Evolutionary conservation across 2,113 vertebrate species (phyloP).

Genomic region (Stercorarius parasiticus): DNA sequence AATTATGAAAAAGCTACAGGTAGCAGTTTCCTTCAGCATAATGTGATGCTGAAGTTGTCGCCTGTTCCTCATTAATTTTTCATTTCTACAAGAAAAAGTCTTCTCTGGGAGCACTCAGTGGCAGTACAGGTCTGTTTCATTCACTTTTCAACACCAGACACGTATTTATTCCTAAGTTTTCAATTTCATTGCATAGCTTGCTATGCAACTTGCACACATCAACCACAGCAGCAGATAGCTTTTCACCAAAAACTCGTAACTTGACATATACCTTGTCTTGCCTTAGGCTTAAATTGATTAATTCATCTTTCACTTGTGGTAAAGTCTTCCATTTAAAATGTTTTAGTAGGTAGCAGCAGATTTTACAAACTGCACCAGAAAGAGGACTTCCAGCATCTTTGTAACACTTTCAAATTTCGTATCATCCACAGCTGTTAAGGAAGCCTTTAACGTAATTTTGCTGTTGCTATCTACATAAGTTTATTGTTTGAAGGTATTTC

Average conservation of each 20-base stretch:
- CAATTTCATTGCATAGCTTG: conserved; percentile 26
- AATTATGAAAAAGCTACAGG: conserved; percentile 35
- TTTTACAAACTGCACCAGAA: conserved; percentile 17
- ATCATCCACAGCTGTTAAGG: neutral
- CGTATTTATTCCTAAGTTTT: conserved; percentile 22
- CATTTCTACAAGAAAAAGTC: conserved; percentile 34
- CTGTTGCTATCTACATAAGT: neutral
- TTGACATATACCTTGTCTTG: conserved; percentile 58
- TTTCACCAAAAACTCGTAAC: conserved; percentile 43
- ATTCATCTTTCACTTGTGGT: conserved; percentile 54
- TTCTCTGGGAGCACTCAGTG: conserved; percentile 18
- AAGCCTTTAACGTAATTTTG: neutral
- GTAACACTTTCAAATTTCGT: neutral
- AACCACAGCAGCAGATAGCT: conserved; percentile 36
- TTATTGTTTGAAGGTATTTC: neutral
- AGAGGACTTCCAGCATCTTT: neutral
- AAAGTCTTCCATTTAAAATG: conserved; percentile 51
- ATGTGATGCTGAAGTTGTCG: neutral
- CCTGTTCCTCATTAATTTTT: conserved; percentile 55
- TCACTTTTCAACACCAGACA: conserved; percentile 43
- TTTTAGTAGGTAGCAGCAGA: conserved; percentile 16
- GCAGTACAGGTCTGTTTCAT: neutral
- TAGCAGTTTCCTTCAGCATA: neutral
- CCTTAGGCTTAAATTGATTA: conserved; percentile 65
- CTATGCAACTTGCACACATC: conserved; percentile 49